Percentiles rank a stretch among this genome's conserved stretches.
Evolutionary conservation across 2,797 vertebrate species (phyloP).

Genomic region (Labeo calbasu): DNA sequence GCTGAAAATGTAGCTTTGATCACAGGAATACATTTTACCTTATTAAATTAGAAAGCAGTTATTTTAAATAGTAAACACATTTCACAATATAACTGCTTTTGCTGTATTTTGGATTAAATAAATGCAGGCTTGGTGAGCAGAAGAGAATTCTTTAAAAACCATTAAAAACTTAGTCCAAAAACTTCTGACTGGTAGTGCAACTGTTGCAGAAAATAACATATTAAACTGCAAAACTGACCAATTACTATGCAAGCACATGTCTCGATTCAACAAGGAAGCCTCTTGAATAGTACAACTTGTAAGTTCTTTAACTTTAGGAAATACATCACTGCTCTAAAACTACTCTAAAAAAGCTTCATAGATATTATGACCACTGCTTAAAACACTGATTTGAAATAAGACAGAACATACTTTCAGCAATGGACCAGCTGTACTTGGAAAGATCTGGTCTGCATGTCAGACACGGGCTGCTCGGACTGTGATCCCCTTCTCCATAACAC

Average conservation of each 20-base stretch:
- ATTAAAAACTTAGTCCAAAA: no score
- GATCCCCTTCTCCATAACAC: conserved; percentile 84
- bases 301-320: background rate
- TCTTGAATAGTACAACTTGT: background rate
- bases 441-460: conserved; percentile 83
- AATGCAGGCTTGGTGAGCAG: no score
- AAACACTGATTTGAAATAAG: background rate
- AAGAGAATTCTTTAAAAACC: no score
- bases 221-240: background rate
- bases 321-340: background rate
- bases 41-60: no score
- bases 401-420: conserved; percentile 80
- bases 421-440: conserved; percentile 86
- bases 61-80: no score
- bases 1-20: no score
- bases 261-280: background rate
- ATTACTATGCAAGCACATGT: conserved; percentile 16
- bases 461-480: conserved; percentile 83
- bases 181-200: background rate
- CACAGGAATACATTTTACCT: no score
- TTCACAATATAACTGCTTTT: no score
- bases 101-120: no score
- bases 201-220: background rate
- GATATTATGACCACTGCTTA: background rate
- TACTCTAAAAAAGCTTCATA: background rate